phyloP scores from a whole-genome alignment of 2,888 invertebrate genomes.

The Pheosia tremula region DNA sequence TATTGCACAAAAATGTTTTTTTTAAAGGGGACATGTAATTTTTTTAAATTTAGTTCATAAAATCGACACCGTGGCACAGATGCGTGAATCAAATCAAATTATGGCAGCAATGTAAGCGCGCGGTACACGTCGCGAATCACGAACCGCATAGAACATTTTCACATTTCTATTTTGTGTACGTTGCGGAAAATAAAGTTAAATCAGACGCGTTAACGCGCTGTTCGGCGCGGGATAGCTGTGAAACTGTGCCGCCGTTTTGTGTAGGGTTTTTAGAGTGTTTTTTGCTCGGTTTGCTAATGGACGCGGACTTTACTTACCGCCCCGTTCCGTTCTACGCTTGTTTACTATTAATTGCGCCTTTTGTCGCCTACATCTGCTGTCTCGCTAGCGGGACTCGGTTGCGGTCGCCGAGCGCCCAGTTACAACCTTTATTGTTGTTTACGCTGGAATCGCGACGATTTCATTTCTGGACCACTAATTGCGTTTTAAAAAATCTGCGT shows the following conservation, averaged over 20 bases:
- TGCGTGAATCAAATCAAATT: constrained; percentile 33
- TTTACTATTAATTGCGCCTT: constrained; percentile 79
- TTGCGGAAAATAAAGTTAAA: constrained; percentile 66
- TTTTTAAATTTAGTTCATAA: too few relatives aligned
- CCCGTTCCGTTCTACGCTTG: constrained; percentile 61
- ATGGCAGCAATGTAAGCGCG: constrained; percentile 31
- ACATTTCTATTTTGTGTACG: constrained; percentile 45
- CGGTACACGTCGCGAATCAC: constrained; percentile 6
- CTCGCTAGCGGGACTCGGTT: constrained; percentile 42
- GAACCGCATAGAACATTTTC: constrained; percentile 36
- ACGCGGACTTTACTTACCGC: constrained; percentile 66
- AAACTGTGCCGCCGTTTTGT: constrained; percentile 70
- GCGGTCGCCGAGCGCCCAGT: constrained; percentile 45
- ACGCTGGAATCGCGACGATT: constrained; percentile 39
- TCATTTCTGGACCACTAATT: constrained; percentile 32
- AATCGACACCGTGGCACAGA: constrained; percentile 13
- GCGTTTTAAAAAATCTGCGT: constrained; percentile 15
- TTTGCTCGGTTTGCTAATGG: constrained; percentile 64
- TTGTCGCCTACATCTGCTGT: constrained; percentile 70
- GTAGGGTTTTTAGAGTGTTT: constrained; percentile 54
- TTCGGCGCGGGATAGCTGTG: constrained; percentile 59
- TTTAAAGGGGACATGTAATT: too few relatives aligned
- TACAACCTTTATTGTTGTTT: constrained; percentile 39
- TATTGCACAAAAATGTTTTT: too few relatives aligned
- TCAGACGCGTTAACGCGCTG: constrained; percentile 69